Percentiles rank a stretch among this genome's conserved stretches.
These are phyloP conservation scores for Reticulitermes speratus DNA, from an alignment of 1,140 invertebrate species.

Conservation along the genomic window DNA sequence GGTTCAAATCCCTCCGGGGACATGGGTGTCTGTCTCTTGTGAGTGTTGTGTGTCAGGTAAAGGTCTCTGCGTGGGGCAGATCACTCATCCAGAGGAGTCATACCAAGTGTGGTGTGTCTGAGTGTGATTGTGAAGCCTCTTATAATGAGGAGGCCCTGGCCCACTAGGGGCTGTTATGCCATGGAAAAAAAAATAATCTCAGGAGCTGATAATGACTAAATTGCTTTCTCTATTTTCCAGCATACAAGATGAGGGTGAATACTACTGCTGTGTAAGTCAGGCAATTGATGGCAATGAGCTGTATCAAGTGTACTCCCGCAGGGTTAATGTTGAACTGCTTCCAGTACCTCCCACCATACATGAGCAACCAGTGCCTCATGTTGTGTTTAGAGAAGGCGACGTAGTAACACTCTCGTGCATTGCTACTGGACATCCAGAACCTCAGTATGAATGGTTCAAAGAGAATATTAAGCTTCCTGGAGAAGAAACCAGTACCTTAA, in stretches of 20 bases:
- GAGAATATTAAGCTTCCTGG: slow-evolving; percentile 43
- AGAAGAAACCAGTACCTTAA: slow-evolving; percentile 40
- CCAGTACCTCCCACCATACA: slow-evolving; percentile 28
- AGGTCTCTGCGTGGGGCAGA: too few relatives aligned
- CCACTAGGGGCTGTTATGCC: too few relatives aligned
- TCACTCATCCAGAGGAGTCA: too few relatives aligned
- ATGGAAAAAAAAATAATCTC: too few relatives aligned
- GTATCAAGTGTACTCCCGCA: neutral
- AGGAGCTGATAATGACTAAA: too few relatives aligned
- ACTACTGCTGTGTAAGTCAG: slow-evolving; percentile 29
- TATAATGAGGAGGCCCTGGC: too few relatives aligned
- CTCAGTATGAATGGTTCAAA: slow-evolving; percentile 45
- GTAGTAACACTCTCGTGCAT: slow-evolving; percentile 36
- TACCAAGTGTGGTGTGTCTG: too few relatives aligned
- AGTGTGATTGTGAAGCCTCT: too few relatives aligned
- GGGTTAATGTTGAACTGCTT: slow-evolving; percentile 23
- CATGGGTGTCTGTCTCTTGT: too few relatives aligned
- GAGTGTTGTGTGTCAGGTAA: too few relatives aligned
- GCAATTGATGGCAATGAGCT: neutral
- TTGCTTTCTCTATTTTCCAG: neutral
- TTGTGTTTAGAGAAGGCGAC: neutral
- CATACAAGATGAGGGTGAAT: slow-evolving; percentile 29
- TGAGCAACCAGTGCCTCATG: slow-evolving; percentile 14
- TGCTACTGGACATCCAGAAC: slow-evolving; percentile 40
- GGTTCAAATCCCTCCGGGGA: too few relatives aligned